Base-by-base conservation (phyloP, 2,113 vertebrate genomes). In the Irena cyanogastra region DNA sequence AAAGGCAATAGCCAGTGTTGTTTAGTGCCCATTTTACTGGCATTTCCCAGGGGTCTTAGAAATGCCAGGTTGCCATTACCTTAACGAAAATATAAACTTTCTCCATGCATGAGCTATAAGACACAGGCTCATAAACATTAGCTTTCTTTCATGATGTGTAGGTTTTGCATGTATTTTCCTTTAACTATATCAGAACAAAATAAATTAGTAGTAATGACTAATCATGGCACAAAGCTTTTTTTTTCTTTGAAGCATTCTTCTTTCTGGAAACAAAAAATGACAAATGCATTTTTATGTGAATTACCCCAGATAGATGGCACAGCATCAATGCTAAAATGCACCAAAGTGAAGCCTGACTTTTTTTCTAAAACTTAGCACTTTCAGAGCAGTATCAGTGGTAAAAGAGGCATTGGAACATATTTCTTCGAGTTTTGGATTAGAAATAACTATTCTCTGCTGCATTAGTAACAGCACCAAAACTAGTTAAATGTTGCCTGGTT, bases 81-180 rank as follows among this genome's bases (percentile, higher is more conserved):
- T 31, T 35, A 8, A 50, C 87, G 37, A 61, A 90, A 63, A 79
- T 13, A 35, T 9, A 42, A 87, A 60, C 26, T 77, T 80, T 59
- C 24, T 66, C 44, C 37, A 17, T n/a, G 37, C 1, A 16, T 18
- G 42, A 92, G 33, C 27, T 88, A 21, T 80, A 77, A 41, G 30
- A 56, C 79, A 59, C 6, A 75, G 37, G 8, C 10, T 39, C 16
- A 88, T 78, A 57, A 91, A 24, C 64, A 37, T 53, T 24, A 94
- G 17, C 13, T 93, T 92, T 93, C 85, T 91, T 52, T 75, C 45
- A 24, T 6, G 7, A 80, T 61, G 31, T 31, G 23, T 47, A 95
- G 61, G 75, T 92, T 93, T 95, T 70, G 64, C 59, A 94, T 70
- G 45, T 78, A 94, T 95, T 93, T 96, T 90, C 65, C 93, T 64